Base-by-base conservation (phyloP, 2,113 vertebrate species). In the Talpa occidentalis region DNA sequence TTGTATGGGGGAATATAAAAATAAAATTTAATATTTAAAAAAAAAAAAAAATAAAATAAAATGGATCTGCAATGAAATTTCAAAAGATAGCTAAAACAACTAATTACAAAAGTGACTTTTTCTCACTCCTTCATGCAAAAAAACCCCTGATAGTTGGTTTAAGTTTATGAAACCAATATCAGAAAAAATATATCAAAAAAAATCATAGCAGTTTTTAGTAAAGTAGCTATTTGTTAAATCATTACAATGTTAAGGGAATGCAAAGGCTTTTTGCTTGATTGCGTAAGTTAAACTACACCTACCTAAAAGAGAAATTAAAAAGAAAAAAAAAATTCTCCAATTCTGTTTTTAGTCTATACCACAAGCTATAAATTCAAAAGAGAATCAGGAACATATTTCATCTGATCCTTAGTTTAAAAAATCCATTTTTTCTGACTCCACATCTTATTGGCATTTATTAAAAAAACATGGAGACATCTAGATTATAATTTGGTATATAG, bases 171-270 rank as follows among this genome's bases (percentile, higher is more conserved):
- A 30, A 95, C 74, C 3, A 52, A 56, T 15, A 56, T n/a, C 40
- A 86, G 62, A n/a, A 81, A 92, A 78, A 91, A 88, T n/a, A n/a
- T n/a, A n/a, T n/a, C n/a, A n/a, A n/a, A n/a, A 92, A 78, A 91
- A 88, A 62, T 14, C 15, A 78, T 2, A 86, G 37, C 5, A 66
- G 87, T 10, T 64, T 90, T n/a, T 69, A 87, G 22, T 66, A 24
- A 73, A 88, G 26, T 67, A 70, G 86, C 17, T 49, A 64, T 89
- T 69, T 91, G 19, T 73, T 93, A n/a, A 95, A 59, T 2, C 3
- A 78, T 69, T 89, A 52, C 1, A 73, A 3, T 64, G 22, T 84
- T 70, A 87, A 72, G 47, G 4, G 76, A 81, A 91, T 66, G 15
- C 21, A 64, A 37, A 88, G 21, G 6, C 9, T 76, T 70, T 67